These are phyloP conservation scores for Pseudopodoces humilis DNA, from an alignment of 2,113 vertebrate species.

Conservation along the genomic window DNA sequence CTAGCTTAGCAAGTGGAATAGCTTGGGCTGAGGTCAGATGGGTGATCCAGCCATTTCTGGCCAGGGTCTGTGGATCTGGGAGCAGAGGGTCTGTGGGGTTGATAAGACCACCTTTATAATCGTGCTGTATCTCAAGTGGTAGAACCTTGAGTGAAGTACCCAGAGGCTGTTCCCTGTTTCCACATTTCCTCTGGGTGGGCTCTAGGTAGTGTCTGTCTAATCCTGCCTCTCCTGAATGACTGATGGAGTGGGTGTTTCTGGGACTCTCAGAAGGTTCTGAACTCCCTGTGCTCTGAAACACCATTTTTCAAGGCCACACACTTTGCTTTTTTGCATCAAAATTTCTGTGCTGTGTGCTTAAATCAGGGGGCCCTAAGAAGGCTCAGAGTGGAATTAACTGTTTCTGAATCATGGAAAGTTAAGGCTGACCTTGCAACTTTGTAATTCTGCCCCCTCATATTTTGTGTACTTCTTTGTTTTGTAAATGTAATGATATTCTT, in stretches of 20 bases:
- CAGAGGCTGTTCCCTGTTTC: not conserved
- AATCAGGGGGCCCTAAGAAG: not conserved
- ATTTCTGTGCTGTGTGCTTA: not conserved
- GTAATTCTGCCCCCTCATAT: not conserved
- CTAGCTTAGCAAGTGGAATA: not conserved
- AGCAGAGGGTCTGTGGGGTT: not conserved
- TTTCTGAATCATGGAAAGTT: not conserved
- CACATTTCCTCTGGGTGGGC: not conserved
- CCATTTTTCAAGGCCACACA: not conserved
- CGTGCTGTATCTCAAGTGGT: accelerated
- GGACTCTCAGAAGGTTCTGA: not conserved
- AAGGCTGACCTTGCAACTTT: not conserved
- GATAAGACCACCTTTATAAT: not conserved
- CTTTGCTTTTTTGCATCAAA: not conserved
- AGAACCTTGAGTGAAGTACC: not conserved
- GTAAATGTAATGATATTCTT: not conserved
- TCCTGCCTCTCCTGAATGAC: not conserved
- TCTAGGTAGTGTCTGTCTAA: not conserved
- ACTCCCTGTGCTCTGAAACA: not conserved
- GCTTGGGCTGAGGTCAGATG: not conserved
- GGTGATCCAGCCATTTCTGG: not conserved
- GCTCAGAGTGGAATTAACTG: not conserved
- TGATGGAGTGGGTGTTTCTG: not conserved
- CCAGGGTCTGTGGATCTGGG: not conserved
- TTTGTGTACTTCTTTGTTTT: not conserved